A percentile compares a stretch with the other conserved stretches of the same genome.
These are phyloP conservation scores for Cryptophagus acutangulus DNA, from an alignment of 2,888 invertebrate genomes.

Conservation along the genomic window DNA sequence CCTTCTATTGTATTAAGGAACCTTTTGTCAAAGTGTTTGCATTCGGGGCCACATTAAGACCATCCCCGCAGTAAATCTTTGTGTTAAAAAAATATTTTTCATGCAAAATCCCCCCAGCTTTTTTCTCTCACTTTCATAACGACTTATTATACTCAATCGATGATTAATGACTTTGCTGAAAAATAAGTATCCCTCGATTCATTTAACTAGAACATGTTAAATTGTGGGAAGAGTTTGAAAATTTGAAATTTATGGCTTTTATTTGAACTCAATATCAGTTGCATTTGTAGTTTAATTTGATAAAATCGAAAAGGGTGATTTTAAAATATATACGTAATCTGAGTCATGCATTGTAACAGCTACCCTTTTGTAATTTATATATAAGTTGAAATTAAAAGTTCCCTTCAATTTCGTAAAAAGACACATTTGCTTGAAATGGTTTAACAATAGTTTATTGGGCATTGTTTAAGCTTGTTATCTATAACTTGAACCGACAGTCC, in stretches of 20 bases:
- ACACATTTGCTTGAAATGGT: no score
- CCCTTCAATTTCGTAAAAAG: no score
- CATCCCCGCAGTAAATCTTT: conserved; percentile 33
- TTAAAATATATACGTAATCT: conserved; percentile 24
- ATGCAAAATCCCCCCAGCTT: conserved; percentile 42
- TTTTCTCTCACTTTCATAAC: no score
- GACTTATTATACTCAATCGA: conserved; percentile 31
- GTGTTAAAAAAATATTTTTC: conserved; percentile 41
- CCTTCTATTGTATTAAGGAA: no score
- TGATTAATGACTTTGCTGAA: conserved; percentile 42
- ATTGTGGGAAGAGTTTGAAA: conserved; percentile 16
- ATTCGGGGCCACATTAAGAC: conserved; percentile 27
- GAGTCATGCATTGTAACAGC: conserved; percentile 15
- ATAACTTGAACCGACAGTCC: neutral
- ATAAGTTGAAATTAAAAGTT: conserved; percentile 3
- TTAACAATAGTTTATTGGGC: conserved; percentile 1
- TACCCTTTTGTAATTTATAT: neutral
- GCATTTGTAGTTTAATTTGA: conserved; percentile 20
- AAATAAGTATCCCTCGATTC: conserved; percentile 27
- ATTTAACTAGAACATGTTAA: conserved; percentile 17
- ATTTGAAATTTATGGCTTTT: conserved; percentile 3
- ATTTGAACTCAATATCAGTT: conserved; percentile 19
- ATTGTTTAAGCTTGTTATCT: conserved; percentile 1
- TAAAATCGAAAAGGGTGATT: conserved; percentile 28
- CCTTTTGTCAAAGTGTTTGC: conserved; percentile 33